A percentile compares a stretch with the other conserved stretches of the same genome.
Evolutionary conservation across 2,113 vertebrate species (phyloP).

Genomic region (Calyptomena viridis): DNA sequence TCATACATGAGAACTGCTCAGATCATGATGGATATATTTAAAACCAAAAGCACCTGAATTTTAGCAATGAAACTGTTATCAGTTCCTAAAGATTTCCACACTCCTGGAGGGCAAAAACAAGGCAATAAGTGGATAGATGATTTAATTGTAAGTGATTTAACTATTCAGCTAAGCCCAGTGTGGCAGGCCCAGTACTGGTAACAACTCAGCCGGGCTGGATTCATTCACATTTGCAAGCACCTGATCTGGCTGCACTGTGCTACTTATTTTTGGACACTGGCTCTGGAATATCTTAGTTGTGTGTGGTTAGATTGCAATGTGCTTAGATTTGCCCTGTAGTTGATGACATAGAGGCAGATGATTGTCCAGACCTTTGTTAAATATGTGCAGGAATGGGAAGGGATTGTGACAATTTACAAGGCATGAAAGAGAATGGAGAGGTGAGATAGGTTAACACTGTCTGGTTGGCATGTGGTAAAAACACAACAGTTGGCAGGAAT

Average conservation of each 20-base stretch:
- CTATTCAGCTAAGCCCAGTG: neutral
- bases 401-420: neutral
- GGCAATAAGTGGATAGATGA: no score
- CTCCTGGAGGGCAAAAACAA: no score
- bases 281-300: neutral
- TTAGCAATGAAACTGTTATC: no score
- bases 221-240: neutral
- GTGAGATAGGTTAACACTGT: neutral
- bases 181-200: neutral
- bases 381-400: neutral
- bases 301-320: no score
- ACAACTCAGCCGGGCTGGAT: neutral
- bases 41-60: no score
- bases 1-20: no score
- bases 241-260: neutral
- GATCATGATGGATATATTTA: no score
- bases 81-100: no score
- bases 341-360: neutral
- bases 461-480: neutral
- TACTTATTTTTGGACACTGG: fast-evolving
- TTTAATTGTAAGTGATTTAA: no score
- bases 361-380: neutral
- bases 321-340: neutral
- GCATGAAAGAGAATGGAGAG: neutral
- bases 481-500: neutral